phyloP scores from a whole-genome alignment of 2,888 invertebrate genomes.

The Caenorhabditis sinica region DNA sequence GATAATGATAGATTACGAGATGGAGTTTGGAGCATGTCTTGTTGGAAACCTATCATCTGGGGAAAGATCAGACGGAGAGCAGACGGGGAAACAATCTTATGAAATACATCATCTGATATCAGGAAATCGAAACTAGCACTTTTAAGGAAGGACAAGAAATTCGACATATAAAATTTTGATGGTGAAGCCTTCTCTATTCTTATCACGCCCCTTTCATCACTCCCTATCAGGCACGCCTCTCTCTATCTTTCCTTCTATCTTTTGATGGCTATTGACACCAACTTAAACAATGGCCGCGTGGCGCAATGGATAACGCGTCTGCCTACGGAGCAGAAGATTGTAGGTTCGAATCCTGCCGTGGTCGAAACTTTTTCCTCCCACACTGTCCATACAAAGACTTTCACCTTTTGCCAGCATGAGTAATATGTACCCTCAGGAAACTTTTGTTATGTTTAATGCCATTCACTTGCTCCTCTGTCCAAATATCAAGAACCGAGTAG shows the following conservation, averaged over 20 bases:
- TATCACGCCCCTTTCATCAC: background rate
- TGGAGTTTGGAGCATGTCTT: slow-evolving; percentile 1
- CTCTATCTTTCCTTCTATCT: too few species aligned
- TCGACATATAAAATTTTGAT: background rate
- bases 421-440: background rate
- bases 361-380: slow-evolving; percentile 55
- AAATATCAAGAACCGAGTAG: slow-evolving; percentile 14
- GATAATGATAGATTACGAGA: slow-evolving; percentile 5
- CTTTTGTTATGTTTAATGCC: slow-evolving; percentile 33
- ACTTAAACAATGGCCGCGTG: slow-evolving; percentile 66
- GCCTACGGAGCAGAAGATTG: slow-evolving; percentile 84
- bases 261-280: too few species aligned
- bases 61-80: background rate
- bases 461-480: slow-evolving; percentile 23
- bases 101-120: slow-evolving; percentile 13
- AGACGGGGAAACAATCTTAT: background rate
- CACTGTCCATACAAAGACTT: too few species aligned
- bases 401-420: background rate
- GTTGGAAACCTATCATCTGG: background rate
- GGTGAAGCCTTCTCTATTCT: background rate
- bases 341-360: slow-evolving; percentile 84
- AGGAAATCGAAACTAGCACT: background rate
- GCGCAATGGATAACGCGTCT: slow-evolving; percentile 83
- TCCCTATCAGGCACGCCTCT: too few species aligned
- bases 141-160: background rate